Conservation (phyloP, 2,888 invertebrate genomes). For the Eupithecia tripunctaria region DNA sequence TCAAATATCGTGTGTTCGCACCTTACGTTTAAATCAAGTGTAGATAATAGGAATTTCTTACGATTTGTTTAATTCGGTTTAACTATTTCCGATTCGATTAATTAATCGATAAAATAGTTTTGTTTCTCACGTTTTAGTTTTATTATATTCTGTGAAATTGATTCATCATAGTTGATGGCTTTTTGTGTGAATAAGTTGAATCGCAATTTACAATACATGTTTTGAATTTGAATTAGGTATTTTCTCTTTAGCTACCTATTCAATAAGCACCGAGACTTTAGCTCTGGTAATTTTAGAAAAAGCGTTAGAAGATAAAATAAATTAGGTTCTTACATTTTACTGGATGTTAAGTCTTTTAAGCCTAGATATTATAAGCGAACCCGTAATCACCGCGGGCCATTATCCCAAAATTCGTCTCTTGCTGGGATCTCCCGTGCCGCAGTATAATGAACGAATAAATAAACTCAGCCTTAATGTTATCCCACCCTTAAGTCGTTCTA, state of each 20-base stretch:
- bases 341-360: constrained; percentile 41
- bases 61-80: constrained; percentile 76
- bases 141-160: constrained; percentile 73
- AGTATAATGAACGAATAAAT: constrained; percentile 82
- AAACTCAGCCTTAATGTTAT: constrained; percentile 73
- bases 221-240: constrained; percentile 1
- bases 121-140: constrained; percentile 82
- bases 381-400: constrained; percentile 64
- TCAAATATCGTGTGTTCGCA: constrained; percentile 5
- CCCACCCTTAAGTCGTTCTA: constrained; percentile 30
- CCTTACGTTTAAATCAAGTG: constrained; percentile 41
- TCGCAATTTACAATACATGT: constrained; percentile 15
- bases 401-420: constrained; percentile 81
- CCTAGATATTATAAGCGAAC: constrained; percentile 40
- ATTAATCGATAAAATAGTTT: constrained; percentile 68
- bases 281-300: neutral
- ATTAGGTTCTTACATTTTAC: constrained; percentile 30
- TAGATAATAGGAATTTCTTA: constrained; percentile 61
- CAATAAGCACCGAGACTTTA: neutral
- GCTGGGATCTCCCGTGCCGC: constrained; percentile 74
- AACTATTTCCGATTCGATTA: constrained; percentile 66
- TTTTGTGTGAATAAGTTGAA: constrained; percentile 57
- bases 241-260: neutral
- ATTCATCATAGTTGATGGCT: constrained; percentile 68
- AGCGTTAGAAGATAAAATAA: constrained; percentile 15